Conservation (phyloP, 2,113 vertebrate genomes). For the Typhlomys cinereus region DNA sequence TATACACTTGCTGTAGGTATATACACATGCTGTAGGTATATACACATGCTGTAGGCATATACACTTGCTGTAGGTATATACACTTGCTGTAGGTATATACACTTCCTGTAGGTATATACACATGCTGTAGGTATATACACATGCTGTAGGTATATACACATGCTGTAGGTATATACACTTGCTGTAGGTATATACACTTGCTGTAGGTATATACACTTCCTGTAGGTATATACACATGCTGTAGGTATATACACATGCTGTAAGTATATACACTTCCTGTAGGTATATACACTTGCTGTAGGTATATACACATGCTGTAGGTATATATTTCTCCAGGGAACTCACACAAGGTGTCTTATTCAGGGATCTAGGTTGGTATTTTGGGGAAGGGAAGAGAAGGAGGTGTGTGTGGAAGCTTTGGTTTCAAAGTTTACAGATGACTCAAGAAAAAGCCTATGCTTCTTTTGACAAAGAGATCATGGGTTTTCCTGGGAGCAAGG, state of each 20-base stretch:
- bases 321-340: background rate
- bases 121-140: background rate
- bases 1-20: background rate
- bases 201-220: background rate
- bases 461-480: background rate
- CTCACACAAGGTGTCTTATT: background rate
- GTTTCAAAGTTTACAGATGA: background rate
- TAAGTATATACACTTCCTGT: background rate
- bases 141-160: background rate
- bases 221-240: too few species aligned
- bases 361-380: background rate
- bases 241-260: background rate
- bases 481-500: background rate
- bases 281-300: background rate
- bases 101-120: too few species aligned
- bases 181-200: background rate
- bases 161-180: background rate
- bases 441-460: background rate
- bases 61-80: background rate
- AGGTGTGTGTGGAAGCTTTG: accelerated
- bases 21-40: background rate
- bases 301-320: background rate
- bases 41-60: background rate
- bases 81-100: background rate
- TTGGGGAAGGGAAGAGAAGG: background rate